Conservation (phyloP, 1,140 invertebrate genomes). For the Drosophila saltans region DNA sequence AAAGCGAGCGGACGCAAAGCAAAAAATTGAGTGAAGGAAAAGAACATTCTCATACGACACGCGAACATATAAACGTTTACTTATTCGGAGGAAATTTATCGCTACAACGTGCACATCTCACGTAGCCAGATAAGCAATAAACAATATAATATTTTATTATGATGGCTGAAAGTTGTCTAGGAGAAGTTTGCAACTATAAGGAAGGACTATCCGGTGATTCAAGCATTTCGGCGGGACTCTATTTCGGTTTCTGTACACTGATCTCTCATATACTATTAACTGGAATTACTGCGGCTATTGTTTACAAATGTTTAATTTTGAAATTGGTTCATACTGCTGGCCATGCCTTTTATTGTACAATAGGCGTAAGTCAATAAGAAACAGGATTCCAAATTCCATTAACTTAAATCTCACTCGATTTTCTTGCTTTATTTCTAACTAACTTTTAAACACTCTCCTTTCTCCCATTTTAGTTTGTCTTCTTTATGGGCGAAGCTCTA, state of each 20-base stretch:
- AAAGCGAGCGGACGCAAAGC: conserved; percentile 32
- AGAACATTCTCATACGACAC: neutral
- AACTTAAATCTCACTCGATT: too few relatives aligned
- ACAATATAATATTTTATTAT: conserved; percentile 1
- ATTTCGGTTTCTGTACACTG: conserved; percentile 64
- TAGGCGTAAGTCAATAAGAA: conserved; percentile 58
- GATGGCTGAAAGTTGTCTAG: conserved; percentile 43
- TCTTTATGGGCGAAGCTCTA: conserved; percentile 69
- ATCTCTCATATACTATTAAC: conserved; percentile 58
- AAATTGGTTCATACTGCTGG: conserved; percentile 71
- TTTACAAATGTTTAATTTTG: conserved; percentile 65
- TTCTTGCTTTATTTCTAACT: neutral
- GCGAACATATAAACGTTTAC: neutral
- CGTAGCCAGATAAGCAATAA: conserved; percentile 59
- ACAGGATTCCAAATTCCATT: neutral
- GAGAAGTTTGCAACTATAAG: conserved; percentile 32
- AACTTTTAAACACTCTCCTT: neutral
- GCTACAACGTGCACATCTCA: conserved; percentile 48
- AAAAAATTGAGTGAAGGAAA: neutral
- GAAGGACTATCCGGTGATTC: neutral
- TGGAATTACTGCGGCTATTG: conserved; percentile 62
- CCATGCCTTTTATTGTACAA: conserved; percentile 78
- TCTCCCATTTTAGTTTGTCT: conserved; percentile 61
- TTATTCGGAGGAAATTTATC: conserved; percentile 44
- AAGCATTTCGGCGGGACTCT: conserved; percentile 35